Evolutionary conservation across 2,113 vertebrate genomes (phyloP).

Genomic region (Indri indri): DNA sequence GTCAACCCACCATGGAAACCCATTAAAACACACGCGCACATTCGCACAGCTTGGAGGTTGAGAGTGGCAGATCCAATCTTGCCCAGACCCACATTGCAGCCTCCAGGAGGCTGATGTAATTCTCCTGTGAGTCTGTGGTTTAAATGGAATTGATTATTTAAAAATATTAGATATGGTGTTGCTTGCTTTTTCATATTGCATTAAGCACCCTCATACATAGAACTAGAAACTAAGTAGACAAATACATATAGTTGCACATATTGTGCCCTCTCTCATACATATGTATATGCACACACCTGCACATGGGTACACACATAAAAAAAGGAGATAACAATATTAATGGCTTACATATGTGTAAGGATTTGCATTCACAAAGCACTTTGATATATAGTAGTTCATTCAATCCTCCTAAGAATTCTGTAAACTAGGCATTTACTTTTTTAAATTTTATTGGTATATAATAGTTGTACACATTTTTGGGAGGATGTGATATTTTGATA

Average conservation of each 20-base stretch:
- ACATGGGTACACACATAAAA: not conserved
- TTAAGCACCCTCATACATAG: slow-evolving; percentile 23
- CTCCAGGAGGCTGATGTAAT: slow-evolving; percentile 78
- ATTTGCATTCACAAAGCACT: not conserved
- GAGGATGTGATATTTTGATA: not conserved
- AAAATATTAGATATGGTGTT: slow-evolving; percentile 75
- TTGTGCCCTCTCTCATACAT: slow-evolving; percentile 32
- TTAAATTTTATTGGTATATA: not conserved
- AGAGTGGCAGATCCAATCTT: slow-evolving; percentile 79
- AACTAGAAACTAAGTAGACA: slow-evolving; percentile 19
- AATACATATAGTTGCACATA: not conserved
- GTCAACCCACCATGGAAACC: slow-evolving; percentile 73
- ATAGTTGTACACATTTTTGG: not conserved
- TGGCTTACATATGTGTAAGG: slow-evolving; percentile 40
- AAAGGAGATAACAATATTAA: slow-evolving; percentile 37
- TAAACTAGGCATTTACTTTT: not conserved
- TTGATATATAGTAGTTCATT: not conserved
- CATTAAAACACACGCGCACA: slow-evolving; percentile 66
- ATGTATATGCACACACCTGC: slow-evolving; percentile 63
- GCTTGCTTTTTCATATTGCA: slow-evolving; percentile 60
- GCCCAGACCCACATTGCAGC: slow-evolving; percentile 62
- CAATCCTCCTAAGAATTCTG: not conserved
- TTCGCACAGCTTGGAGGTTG: slow-evolving; percentile 37
- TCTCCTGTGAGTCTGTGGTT: slow-evolving; percentile 73
- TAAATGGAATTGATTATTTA: slow-evolving; percentile 78